Conservation (phyloP, 2,888 invertebrate species). For the Tryphoninae sp. region DNA sequence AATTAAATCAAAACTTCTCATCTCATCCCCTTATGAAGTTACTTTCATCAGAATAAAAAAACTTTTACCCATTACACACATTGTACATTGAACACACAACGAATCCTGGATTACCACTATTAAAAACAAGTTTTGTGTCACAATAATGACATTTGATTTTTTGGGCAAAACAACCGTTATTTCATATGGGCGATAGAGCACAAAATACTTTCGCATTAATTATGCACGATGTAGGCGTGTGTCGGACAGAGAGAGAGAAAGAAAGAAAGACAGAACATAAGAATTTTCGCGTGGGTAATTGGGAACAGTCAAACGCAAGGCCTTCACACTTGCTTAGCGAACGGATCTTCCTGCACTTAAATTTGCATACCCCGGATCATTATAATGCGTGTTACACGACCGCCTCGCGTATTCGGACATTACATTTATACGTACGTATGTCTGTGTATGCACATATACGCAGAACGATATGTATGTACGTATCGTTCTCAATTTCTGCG, state of each 20-base stretch:
- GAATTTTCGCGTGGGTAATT: slow-evolving; percentile 58
- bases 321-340: slow-evolving; percentile 72
- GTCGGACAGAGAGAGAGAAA: neutral
- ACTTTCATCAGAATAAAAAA: too few species aligned
- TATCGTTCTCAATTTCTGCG: slow-evolving; percentile 60
- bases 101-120: too few species aligned
- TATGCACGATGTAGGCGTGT: neutral
- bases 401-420: slow-evolving; percentile 62
- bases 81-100: too few species aligned
- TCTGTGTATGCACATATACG: neutral
- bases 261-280: slow-evolving; percentile 25
- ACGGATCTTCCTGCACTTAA: slow-evolving; percentile 79
- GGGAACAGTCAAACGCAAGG: slow-evolving; percentile 62
- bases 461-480: slow-evolving; percentile 17
- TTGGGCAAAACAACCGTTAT: too few species aligned
- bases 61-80: too few species aligned
- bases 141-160: too few species aligned
- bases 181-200: too few species aligned
- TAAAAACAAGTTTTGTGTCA: too few species aligned
- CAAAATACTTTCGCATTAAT: too few species aligned
- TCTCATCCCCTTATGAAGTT: too few species aligned
- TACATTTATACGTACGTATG: slow-evolving; percentile 47
- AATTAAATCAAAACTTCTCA: too few species aligned
- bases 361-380: slow-evolving; percentile 76
- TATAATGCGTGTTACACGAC: slow-evolving; percentile 65